A percentile compares a stretch with the other conserved stretches of the same genome.
phyloP scores from a whole-genome alignment of 2,888 invertebrate genomes.

The Machimus rusticus region DNA sequence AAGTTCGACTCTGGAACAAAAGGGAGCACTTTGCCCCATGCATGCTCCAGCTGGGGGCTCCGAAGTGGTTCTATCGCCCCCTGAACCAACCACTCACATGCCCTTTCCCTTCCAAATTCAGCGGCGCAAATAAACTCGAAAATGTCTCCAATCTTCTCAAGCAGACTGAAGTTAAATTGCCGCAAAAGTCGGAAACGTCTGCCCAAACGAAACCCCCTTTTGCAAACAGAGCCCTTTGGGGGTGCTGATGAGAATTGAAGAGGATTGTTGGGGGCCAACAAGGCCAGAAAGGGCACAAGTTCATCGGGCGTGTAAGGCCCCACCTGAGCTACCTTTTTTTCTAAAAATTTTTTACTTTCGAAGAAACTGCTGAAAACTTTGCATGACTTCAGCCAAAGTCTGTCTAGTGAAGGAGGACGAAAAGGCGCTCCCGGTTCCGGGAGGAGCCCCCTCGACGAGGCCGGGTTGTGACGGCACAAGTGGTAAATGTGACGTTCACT shows the following conservation, averaged over 20 bases:
- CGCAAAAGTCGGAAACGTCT: slow-evolving; percentile 12
- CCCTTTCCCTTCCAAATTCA: background rate
- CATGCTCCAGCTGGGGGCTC: background rate
- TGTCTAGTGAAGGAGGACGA: background rate
- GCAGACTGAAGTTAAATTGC: background rate
- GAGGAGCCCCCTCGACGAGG: background rate
- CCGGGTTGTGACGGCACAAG: background rate
- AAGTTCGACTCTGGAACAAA: background rate
- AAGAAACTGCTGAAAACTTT: background rate
- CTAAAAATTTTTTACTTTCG: background rate
- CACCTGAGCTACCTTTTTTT: background rate
- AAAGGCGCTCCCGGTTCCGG: background rate
- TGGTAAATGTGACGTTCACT: background rate
- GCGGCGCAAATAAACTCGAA: slow-evolving; percentile 10
- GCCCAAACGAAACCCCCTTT: background rate
- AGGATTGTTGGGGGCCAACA: background rate
- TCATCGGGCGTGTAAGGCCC: background rate
- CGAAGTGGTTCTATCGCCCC: background rate
- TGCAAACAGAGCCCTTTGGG: background rate
- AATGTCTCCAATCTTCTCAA: slow-evolving; percentile 24
- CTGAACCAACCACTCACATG: background rate
- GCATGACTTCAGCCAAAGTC: background rate
- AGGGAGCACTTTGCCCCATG: background rate
- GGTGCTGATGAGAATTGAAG: background rate
- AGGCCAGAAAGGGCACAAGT: background rate